These are phyloP conservation scores for Hylia prasina DNA, from an alignment of 2,113 vertebrate genomes.

Conservation along the genomic window DNA sequence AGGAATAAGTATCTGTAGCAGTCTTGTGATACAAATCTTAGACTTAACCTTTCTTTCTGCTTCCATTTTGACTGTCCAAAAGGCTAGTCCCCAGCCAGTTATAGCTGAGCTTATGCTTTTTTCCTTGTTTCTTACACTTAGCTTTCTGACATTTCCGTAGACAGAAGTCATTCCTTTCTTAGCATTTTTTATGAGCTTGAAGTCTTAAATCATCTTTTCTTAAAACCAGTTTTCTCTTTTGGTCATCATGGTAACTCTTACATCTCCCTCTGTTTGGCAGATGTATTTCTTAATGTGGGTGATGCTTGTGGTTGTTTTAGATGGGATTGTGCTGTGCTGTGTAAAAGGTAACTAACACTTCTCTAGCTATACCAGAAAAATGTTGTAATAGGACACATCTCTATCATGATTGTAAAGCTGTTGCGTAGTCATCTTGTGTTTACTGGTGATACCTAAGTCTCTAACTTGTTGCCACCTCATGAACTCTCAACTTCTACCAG, in stretches of 20 bases:
- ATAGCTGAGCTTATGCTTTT: not conserved
- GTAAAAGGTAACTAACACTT: not conserved
- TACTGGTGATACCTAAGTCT: not conserved
- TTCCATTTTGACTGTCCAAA: not conserved
- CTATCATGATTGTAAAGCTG: not conserved
- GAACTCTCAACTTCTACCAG: not conserved
- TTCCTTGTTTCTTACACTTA: not conserved
- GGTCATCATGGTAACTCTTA: not conserved
- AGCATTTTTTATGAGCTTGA: not conserved
- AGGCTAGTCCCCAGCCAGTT: not conserved
- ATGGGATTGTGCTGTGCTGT: not conserved
- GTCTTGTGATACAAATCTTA: not conserved
- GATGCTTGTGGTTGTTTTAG: not conserved
- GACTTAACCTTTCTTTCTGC: not conserved
- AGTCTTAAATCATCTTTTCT: not conserved
- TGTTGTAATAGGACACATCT: not conserved
- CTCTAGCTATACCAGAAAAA: not conserved
- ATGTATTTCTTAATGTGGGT: not conserved
- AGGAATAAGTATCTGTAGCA: not conserved
- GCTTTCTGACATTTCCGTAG: not conserved
- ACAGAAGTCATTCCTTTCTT: not conserved
- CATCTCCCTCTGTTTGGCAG: not conserved
- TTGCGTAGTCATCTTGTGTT: not conserved
- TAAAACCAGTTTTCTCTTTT: not conserved
- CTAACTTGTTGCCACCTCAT: not conserved